phyloP scores from a whole-genome alignment of 2,797 vertebrate species.

The Chaetophractus vellerosus region DNA sequence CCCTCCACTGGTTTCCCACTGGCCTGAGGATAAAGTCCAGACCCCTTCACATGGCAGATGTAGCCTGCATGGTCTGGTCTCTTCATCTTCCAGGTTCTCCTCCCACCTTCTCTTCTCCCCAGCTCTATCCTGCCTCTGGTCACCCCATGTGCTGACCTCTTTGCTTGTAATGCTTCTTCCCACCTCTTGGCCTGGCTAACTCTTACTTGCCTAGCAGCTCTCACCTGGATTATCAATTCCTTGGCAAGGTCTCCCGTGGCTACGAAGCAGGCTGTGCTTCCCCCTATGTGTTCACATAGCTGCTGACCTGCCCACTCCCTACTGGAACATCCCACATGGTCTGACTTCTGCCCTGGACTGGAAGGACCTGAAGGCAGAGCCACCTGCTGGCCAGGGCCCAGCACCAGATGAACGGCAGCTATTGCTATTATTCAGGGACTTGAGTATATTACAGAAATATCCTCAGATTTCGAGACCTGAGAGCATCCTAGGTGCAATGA shows the following conservation, averaged over 20 bases:
- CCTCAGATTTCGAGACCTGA: neutral
- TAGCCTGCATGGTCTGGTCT: neutral
- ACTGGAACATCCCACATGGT: neutral
- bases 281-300: neutral
- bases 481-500: neutral
- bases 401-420: neutral
- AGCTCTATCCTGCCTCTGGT: neutral
- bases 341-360: neutral
- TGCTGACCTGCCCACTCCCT: neutral
- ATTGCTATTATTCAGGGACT: neutral
- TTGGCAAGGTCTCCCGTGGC: neutral
- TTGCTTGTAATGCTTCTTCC: neutral
- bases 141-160: neutral
- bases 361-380: neutral
- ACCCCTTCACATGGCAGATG: fast-evolving
- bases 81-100: neutral
- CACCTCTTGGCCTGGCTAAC: neutral
- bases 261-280: neutral
- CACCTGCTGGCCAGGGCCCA: neutral
- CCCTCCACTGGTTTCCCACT: neutral
- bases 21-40: neutral
- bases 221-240: neutral
- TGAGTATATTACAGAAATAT: neutral
- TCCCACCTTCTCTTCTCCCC: neutral
- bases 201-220: neutral